Evolutionary conservation across 1,140 invertebrate genomes (phyloP).

Genomic region (Phenacoccus solenopsis): DNA sequence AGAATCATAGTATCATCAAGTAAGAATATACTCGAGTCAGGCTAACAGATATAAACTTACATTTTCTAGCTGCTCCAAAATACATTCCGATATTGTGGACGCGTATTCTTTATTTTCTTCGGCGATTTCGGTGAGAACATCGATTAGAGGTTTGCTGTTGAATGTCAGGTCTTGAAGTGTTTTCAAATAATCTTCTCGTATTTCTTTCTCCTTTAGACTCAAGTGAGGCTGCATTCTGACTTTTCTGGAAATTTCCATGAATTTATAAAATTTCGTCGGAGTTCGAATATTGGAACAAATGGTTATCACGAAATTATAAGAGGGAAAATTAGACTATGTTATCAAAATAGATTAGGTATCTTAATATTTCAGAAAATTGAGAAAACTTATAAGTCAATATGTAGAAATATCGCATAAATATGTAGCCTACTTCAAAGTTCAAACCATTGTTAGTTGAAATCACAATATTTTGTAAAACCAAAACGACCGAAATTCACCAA

Average conservation of each 20-base stretch:
- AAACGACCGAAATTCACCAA: too few relatives aligned
- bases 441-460: too few relatives aligned
- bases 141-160: constrained; percentile 94
- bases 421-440: too few relatives aligned
- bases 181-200: not conserved
- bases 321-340: not conserved
- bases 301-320: not conserved
- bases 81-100: constrained; percentile 73
- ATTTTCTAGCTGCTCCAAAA: constrained; percentile 87
- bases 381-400: too few relatives aligned
- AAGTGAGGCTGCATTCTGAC: not conserved
- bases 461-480: too few relatives aligned
- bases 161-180: constrained; percentile 69
- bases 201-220: not conserved
- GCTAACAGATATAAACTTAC: constrained; percentile 36
- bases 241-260: not conserved
- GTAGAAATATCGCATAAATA: too few relatives aligned
- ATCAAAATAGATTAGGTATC: not conserved
- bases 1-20: not conserved
- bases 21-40: too few relatives aligned
- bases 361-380: not conserved
- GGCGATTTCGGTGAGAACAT: constrained; percentile 91
- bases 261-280: not conserved
- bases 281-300: not conserved
- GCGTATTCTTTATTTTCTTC: constrained; percentile 84